Evolutionary conservation across 2,113 vertebrate genomes (phyloP).

Genomic region (Etheostoma spectabile): DNA sequence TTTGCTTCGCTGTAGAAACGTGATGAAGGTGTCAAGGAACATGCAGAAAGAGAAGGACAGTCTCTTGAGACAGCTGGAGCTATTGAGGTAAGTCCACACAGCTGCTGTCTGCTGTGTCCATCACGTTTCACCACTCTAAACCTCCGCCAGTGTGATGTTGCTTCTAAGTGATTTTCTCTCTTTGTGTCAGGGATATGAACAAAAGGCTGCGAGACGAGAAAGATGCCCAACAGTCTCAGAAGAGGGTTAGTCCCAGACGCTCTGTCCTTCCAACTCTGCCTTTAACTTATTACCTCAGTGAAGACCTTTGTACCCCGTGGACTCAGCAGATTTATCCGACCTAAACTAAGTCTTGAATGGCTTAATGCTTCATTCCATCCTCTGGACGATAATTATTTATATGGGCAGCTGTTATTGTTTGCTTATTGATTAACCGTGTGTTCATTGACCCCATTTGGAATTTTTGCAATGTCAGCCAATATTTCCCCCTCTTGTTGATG

Average conservation of each 20-base stretch:
- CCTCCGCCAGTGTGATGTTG: neutral
- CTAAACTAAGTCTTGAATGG: constrained; percentile 58
- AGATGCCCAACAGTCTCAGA: constrained; percentile 90
- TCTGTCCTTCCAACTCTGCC: constrained; percentile 72
- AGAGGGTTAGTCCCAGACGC: constrained; percentile 88
- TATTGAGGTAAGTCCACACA: constrained; percentile 87
- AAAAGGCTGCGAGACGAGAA: constrained; percentile 92
- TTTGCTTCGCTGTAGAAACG: constrained; percentile 82
- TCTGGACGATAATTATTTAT: constrained; percentile 59
- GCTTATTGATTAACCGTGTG: constrained; percentile 50
- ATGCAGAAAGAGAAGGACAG: constrained; percentile 98
- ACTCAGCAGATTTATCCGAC: constrained; percentile 77
- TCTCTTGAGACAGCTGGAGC: constrained; percentile 91
- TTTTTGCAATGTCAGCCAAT: constrained; percentile 34
- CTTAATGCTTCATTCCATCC: constrained; percentile 26
- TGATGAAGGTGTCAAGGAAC: constrained; percentile 92
- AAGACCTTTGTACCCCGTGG: constrained; percentile 76
- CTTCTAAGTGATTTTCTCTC: neutral
- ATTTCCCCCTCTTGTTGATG: neutral
- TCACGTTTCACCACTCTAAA: neutral
- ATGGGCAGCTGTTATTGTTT: constrained; percentile 50
- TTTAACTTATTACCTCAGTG: constrained; percentile 81
- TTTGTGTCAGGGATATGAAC: constrained; percentile 92
- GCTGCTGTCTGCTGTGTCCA: neutral
- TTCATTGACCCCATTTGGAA: constrained; percentile 7